These are phyloP conservation scores for Nettapus auritus DNA, from an alignment of 2,113 vertebrate genomes.

Conservation along the genomic window DNA sequence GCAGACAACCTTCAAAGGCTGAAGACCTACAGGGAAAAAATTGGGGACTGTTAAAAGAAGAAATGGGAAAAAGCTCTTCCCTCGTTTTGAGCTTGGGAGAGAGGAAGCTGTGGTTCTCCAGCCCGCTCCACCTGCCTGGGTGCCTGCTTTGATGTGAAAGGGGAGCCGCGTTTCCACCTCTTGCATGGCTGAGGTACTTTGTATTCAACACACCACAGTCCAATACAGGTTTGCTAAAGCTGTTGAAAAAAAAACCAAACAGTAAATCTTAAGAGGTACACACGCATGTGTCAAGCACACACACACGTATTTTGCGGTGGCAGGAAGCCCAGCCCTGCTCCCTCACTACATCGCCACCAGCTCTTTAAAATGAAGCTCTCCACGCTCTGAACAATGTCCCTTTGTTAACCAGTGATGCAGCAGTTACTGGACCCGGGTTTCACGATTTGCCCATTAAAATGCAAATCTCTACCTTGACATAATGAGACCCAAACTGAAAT, in stretches of 20 bases:
- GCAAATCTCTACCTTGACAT: constrained; percentile 4
- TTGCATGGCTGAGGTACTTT: not conserved
- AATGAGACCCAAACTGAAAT: not conserved
- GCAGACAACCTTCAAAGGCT: not conserved
- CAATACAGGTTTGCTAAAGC: not conserved
- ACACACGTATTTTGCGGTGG: not conserved
- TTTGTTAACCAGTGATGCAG: not conserved
- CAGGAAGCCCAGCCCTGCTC: not conserved
- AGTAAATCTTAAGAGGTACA: not conserved
- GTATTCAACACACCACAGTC: not conserved
- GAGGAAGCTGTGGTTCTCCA: not conserved
- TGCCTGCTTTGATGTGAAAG: not conserved
- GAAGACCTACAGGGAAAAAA: not conserved
- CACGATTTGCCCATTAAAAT: not conserved
- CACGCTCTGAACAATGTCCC: not conserved
- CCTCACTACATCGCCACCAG: not conserved
- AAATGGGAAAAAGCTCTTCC: not conserved
- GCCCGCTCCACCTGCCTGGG: not conserved
- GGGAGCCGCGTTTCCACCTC: not conserved
- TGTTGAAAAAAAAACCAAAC: not conserved
- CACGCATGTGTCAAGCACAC: not conserved
- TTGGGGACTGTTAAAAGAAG: not conserved
- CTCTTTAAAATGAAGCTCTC: not conserved
- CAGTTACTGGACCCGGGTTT: not conserved
- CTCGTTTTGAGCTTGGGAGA: not conserved